Conservation (phyloP, 2,888 invertebrate genomes). For the Tineola bisselliella region DNA sequence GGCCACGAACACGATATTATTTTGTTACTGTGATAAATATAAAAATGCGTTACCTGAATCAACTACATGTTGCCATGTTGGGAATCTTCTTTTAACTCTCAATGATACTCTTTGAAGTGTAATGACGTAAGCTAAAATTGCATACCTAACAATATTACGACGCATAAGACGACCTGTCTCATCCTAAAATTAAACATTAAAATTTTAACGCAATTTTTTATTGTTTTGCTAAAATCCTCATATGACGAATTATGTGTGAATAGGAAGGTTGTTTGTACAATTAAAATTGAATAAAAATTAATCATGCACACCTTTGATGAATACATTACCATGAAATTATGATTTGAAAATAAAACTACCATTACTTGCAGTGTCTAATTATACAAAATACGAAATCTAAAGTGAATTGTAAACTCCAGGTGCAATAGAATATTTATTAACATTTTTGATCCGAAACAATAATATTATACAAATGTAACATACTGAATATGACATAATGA, state of each 20-base stretch:
- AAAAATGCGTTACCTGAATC: conserved; percentile 76
- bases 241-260: no score
- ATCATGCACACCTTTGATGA: neutral
- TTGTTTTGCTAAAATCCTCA: no score
- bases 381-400: no score
- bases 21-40: no score
- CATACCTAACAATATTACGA: conserved; percentile 89
- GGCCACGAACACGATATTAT: no score
- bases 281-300: neutral
- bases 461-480: no score
- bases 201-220: neutral
- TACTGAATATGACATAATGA: no score
- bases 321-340: neutral
- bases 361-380: no score
- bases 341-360: neutral
- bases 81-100: conserved; percentile 87
- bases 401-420: no score
- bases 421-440: no score
- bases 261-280: neutral
- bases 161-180: conserved; percentile 90
- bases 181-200: conserved; percentile 66
- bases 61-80: conserved; percentile 89
- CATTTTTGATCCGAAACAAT: no score
- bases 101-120: conserved; percentile 88
- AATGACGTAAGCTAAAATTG: conserved; percentile 88